phyloP scores from a whole-genome alignment of 2,113 vertebrate genomes.

The Anarhynchus alexandrinus region DNA sequence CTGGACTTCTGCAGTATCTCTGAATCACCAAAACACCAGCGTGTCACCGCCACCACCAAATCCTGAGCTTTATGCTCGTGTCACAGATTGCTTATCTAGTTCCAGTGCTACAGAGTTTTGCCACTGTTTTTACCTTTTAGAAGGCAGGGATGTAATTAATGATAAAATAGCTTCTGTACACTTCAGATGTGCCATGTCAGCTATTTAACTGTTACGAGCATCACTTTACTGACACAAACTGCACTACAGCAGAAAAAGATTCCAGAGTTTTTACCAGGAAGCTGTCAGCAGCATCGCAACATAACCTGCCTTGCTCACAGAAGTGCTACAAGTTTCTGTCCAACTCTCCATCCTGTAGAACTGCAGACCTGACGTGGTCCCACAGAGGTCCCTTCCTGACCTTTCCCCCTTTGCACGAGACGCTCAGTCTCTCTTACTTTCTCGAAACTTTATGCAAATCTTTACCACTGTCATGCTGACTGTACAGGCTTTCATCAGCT shows the following conservation, averaged over 20 bases:
- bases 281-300: not conserved
- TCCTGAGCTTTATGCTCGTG: rapidly evolving
- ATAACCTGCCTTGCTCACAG: not conserved
- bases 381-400: not conserved
- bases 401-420: not conserved
- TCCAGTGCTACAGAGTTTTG: not conserved
- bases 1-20: no score
- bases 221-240: not conserved
- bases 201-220: not conserved
- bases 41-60: not conserved
- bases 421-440: not conserved
- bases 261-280: not conserved
- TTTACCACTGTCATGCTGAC: not conserved
- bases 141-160: not conserved
- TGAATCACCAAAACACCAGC: not conserved
- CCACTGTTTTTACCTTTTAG: not conserved
- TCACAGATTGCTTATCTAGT: not conserved
- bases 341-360: not conserved
- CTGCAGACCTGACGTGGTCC: not conserved
- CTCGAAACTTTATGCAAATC: not conserved
- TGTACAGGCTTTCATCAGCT: not conserved
- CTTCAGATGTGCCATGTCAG: not conserved
- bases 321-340: not conserved
- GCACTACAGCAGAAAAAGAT: not conserved
- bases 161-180: not conserved